Evolutionary conservation across 2,113 vertebrate species (phyloP), one percentile per base, ranked within the genome.

Genomic region (Petromus typicus): DNA sequence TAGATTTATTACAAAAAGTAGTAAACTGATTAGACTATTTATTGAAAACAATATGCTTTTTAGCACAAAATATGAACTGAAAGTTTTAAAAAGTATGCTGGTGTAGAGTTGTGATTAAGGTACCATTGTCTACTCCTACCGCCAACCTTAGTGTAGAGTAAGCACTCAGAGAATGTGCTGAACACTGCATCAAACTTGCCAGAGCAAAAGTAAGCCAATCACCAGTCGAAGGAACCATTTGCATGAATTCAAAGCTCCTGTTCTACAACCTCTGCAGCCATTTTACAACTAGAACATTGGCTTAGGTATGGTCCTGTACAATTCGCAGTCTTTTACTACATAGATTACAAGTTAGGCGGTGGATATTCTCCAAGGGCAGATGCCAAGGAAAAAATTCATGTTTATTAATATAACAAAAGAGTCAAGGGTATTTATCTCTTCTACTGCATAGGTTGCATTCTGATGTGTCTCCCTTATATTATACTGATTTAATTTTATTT

Each of bases 401-500:
- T 30, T 59, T 91, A 91, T 83, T 76, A 78, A 51, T 56, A 79
- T 51, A 90, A 90, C 57, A 82, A 51, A 78, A 84, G 11, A 37
- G 40, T 66, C n/a, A 81, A 64, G 27, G 20, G 4, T 66, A 86
- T 96, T 96, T 86, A 80, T 89, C 18, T 89, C 81, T 86, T 54
- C 86, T 16, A 94, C 83, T 87, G 18, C 13, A 63, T 51, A 13
- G 10, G 48, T 89, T 84, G 32, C 14, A 89, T 91, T 96, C 54
- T 94, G 59, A 78, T 85, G 12, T 86, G 2, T 75, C 22, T 92
- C 20, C 20, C 32, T 7, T 54, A 40, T 85, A 61, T 86, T 76
- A 84, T 22, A 57, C 63, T 93, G 83, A 87, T 86, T 94, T 89
- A 86, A 94, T 96, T 95, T 80, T 79, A 57, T 91, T 84, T 63